Conservation (phyloP, 1,140 invertebrate genomes). For the Orussus abietinus region DNA sequence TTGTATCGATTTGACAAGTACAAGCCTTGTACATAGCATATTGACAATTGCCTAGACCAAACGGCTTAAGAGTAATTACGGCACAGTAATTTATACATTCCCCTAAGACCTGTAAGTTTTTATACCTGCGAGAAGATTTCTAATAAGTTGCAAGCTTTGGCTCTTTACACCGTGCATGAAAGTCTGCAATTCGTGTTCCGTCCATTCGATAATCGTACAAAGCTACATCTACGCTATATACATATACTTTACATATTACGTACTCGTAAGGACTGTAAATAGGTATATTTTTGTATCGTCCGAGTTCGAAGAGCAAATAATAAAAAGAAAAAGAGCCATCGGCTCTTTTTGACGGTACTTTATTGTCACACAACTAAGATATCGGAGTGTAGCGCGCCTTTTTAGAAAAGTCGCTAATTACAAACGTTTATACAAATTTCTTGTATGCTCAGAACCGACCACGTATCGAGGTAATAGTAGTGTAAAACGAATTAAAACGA, state of each 20-base stretch:
- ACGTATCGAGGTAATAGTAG: background rate
- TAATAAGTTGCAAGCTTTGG: too few relatives aligned
- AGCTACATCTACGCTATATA: too few relatives aligned
- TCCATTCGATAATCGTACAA: constrained; percentile 7
- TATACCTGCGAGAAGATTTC: too few relatives aligned
- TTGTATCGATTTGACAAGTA: constrained; percentile 3
- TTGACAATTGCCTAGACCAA: too few relatives aligned
- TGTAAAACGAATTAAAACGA: background rate
- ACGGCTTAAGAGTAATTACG: too few relatives aligned
- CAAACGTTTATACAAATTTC: constrained; percentile 35
- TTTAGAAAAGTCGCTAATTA: constrained; percentile 26
- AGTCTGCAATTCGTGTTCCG: constrained; percentile 9
- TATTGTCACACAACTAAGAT: constrained; percentile 41
- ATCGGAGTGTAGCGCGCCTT: constrained; percentile 22
- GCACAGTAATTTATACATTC: too few relatives aligned
- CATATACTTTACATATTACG: too few relatives aligned
- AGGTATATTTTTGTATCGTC: too few relatives aligned
- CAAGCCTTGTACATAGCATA: background rate
- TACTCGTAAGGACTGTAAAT: too few relatives aligned
- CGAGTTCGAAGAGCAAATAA: too few relatives aligned
- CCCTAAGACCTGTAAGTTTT: too few relatives aligned
- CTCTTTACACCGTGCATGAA: too few relatives aligned
- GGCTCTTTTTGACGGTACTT: constrained; percentile 23
- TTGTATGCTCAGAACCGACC: constrained; percentile 1
- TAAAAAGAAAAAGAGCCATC: background rate